These are phyloP conservation scores for Tauraco erythrolophus DNA, from an alignment of 2,113 vertebrate species.

Conservation along the genomic window DNA sequence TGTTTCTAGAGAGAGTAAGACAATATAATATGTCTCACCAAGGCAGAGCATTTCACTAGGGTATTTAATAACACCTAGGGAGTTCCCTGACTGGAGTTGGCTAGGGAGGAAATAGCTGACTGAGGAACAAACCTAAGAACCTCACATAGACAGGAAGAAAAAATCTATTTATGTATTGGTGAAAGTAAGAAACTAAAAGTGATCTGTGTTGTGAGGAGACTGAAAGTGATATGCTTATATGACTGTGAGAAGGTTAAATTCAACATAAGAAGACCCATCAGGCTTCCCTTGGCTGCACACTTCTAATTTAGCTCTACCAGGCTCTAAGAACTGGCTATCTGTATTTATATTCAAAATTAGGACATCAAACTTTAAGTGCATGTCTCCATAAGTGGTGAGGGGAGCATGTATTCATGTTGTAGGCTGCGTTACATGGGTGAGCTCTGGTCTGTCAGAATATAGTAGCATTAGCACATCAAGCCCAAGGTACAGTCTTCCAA, in stretches of 20 bases:
- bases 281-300: not conserved
- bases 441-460: not conserved
- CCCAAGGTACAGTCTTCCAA: not conserved
- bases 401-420: not conserved
- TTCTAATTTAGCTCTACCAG: not conserved
- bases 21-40: not conserved
- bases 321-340: not conserved
- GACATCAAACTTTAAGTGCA: not conserved
- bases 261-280: not conserved
- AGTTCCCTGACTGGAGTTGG: not conserved
- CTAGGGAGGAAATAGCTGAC: not conserved
- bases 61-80: not conserved
- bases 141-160: not conserved
- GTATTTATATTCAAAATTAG: not conserved
- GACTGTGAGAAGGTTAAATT: not conserved
- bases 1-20: not conserved
- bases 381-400: not conserved
- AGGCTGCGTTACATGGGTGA: not conserved
- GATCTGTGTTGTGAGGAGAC: not conserved
- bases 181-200: not conserved
- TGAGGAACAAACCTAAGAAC: not conserved
- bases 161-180: not conserved
- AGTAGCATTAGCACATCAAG: not conserved
- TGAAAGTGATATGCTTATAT: rapidly evolving
- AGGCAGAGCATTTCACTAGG: not conserved